Evolutionary conservation across 1,140 invertebrate genomes (phyloP).

Genomic region (Ceratoteleas bidentatus): DNA sequence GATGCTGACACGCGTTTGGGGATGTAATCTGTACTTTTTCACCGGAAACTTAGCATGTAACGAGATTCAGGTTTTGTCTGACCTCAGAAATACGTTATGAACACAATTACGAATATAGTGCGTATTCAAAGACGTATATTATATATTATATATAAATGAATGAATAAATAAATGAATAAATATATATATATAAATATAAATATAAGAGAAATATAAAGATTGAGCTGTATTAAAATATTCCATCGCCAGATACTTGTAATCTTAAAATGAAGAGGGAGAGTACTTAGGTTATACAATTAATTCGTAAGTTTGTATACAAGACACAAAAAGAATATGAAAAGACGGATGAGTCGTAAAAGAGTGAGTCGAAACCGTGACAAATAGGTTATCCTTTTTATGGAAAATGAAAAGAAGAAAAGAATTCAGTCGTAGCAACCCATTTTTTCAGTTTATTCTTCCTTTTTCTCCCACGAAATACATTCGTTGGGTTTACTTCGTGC

Average conservation of each 20-base stretch:
- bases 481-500: slow-evolving; percentile 1
- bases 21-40: slow-evolving; percentile 41
- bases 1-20: no score
- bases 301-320: slow-evolving; percentile 80
- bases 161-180: no score
- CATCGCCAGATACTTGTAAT: slow-evolving; percentile 78
- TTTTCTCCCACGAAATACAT: no score
- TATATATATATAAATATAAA: slow-evolving; percentile 70
- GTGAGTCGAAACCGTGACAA: slow-evolving; percentile 17
- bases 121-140: slow-evolving; percentile 71
- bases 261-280: slow-evolving; percentile 72
- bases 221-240: slow-evolving; percentile 79
- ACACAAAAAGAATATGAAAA: slow-evolving; percentile 69
- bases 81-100: slow-evolving; percentile 77
- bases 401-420: slow-evolving; percentile 4
- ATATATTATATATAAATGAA: no score
- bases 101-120: slow-evolving; percentile 73
- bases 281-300: slow-evolving; percentile 75
- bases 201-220: slow-evolving; percentile 69
- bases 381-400: slow-evolving; percentile 33
- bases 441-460: neutral
- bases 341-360: slow-evolving; percentile 24
- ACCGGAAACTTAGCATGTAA: slow-evolving; percentile 66
- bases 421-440: slow-evolving; percentile 3
- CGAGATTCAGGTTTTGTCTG: slow-evolving; percentile 79